Conservation (phyloP, 2,888 invertebrate genomes). For the Melinaea menophilus region DNA sequence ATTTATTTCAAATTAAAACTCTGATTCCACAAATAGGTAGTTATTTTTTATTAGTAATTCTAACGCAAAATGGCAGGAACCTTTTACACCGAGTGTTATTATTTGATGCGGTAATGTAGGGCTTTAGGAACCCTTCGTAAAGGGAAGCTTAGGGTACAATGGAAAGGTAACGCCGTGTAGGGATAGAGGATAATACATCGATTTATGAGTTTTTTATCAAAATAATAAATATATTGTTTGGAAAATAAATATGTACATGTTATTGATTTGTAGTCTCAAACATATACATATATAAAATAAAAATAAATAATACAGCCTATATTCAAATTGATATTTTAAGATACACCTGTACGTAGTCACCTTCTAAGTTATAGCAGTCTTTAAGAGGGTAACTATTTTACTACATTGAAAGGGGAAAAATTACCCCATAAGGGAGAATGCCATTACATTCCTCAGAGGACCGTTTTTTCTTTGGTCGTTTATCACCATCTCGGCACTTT, state of each 20-base stretch:
- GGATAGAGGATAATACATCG: constrained; percentile 19
- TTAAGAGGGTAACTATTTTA: constrained; percentile 45
- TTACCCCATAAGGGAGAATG: constrained; percentile 28
- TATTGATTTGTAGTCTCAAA: not conserved
- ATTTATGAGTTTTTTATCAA: constrained; percentile 9
- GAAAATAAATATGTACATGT: not conserved
- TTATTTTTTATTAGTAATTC: not conserved
- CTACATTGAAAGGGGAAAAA: constrained; percentile 44
- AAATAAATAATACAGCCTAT: constrained; percentile 5
- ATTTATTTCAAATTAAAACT: too few species aligned
- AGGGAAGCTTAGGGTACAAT: constrained; percentile 36
- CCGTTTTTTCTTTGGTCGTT: constrained; percentile 14
- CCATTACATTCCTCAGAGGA: constrained; percentile 18
- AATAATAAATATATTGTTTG: not conserved
- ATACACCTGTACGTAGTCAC: constrained; percentile 43
- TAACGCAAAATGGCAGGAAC: constrained; percentile 15
- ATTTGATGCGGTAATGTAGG: constrained; percentile 61
- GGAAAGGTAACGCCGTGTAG: constrained; percentile 31
- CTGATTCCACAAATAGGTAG: not conserved
- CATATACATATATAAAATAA: not conserved
- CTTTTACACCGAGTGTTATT: constrained; percentile 54
- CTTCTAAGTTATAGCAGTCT: constrained; percentile 43
- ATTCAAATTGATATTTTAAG: constrained; percentile 25
- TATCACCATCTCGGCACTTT: not conserved
- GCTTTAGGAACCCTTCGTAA: constrained; percentile 44